Base-by-base conservation (phyloP, 2,113 vertebrate species). In the Oreochromis niloticus region DNA sequence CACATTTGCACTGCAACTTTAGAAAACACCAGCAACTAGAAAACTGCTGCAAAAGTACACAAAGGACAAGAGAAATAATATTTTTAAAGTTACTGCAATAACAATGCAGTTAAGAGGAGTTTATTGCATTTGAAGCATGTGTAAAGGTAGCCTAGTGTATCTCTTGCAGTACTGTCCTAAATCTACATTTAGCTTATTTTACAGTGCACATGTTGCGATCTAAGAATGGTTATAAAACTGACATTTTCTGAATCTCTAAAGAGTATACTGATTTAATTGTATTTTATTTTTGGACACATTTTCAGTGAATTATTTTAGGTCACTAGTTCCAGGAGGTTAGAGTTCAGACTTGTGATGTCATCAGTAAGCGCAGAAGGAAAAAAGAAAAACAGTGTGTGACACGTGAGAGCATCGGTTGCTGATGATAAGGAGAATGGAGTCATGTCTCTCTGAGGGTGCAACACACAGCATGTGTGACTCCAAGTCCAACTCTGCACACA, bases 311-410 rank as follows among this genome's bases (percentile, higher is more conserved):
- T 0, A 63, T 12, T 63, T 63, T n/a, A 3, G 32, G 36, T 63
- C 59, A 12, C 59, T 63, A 0, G 0, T 7, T 63, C 1, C 59
- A 63, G 1, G 32, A 63, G 16, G 2, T 63, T 34, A 61, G 30
- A 34, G 57, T 63, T 63, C 17, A 63, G 1, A 36, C 0, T n/a
- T 63, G 59, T 63, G 59, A 63, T 36, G 32, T 63, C 59, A 63
- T 63, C 59, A 63, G 1, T 63, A 36, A 63, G 59, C 6, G 6
- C 30, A 36, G 59, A 63, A 63, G 59, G 59, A 36, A 7, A 63
- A 63, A 3, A 63, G 52, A 54, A 54, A 55, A 55, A 22, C n/a
- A 0, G 5, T 6, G 46, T 57, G 55, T 8, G 55, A 56, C 11
- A 56, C 22, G 24, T 8, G 55, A 57, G 55, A 27, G 55, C 13